phyloP scores from a whole-genome alignment of 2,888 invertebrate species.

The Eulithis prunata region DNA sequence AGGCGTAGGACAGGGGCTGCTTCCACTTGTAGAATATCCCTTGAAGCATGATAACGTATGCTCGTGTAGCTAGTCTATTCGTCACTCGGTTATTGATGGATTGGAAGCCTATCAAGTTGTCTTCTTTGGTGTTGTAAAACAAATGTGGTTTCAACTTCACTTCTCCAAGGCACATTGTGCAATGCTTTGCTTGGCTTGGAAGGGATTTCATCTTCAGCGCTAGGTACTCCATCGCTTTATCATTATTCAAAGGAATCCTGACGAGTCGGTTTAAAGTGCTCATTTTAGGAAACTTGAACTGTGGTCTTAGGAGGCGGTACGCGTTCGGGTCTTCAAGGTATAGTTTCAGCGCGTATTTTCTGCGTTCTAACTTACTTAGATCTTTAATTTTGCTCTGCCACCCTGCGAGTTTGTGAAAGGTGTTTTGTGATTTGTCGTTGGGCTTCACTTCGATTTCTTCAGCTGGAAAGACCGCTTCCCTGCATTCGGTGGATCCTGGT shows the following conservation, averaged over 20 bases:
- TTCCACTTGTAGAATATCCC: slow-evolving; percentile 43
- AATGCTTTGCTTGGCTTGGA: slow-evolving; percentile 16
- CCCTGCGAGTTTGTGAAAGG: background rate
- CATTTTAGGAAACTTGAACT: slow-evolving; percentile 12
- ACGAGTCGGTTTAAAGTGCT: slow-evolving; percentile 7
- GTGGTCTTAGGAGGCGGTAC: slow-evolving; percentile 12
- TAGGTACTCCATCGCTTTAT: slow-evolving; percentile 12
- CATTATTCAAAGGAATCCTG: slow-evolving; percentile 13
- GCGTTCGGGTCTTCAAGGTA: slow-evolving; percentile 13
- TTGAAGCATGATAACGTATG: slow-evolving; percentile 39
- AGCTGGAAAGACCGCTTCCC: background rate
- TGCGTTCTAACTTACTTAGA: background rate
- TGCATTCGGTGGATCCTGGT: background rate
- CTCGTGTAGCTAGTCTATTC: slow-evolving; percentile 12
- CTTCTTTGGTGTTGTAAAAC: slow-evolving; percentile 19
- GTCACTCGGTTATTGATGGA: slow-evolving; percentile 7
- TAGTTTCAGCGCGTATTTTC: slow-evolving; percentile 24
- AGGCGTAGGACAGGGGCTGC: slow-evolving; percentile 43
- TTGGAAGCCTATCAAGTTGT: slow-evolving; percentile 19
- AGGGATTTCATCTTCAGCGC: slow-evolving; percentile 19
- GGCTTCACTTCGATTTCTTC: background rate
- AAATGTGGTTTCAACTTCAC: slow-evolving; percentile 19
- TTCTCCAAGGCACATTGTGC: slow-evolving; percentile 20
- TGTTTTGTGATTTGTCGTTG: background rate
- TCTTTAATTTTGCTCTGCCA: background rate